Evolutionary conservation across 2,113 vertebrate species (phyloP).

Genomic region (Zeus faber): DNA sequence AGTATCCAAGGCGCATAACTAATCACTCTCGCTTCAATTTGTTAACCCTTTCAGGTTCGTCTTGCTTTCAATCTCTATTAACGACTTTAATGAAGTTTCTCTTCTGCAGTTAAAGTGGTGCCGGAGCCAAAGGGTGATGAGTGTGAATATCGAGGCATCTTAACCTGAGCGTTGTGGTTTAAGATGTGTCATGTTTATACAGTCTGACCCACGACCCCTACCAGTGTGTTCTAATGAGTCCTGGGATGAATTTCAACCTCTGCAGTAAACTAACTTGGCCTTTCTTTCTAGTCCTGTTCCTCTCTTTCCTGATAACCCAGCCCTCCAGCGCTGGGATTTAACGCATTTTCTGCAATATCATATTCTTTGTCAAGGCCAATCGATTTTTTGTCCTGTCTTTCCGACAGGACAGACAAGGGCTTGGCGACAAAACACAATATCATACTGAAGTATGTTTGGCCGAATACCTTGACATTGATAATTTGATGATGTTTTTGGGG

Average conservation of each 20-base stretch:
- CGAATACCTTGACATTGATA: too few relatives aligned
- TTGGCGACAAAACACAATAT: too few relatives aligned
- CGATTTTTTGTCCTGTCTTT: too few relatives aligned
- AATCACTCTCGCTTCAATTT: slow-evolving; percentile 12
- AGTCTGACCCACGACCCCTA: not conserved
- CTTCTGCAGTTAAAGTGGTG: not conserved
- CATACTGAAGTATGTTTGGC: too few relatives aligned
- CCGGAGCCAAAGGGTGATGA: not conserved
- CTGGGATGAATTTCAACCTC: not conserved
- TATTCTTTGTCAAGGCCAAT: too few relatives aligned
- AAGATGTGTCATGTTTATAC: too few relatives aligned
- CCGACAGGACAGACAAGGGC: too few relatives aligned
- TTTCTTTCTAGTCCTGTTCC: slow-evolving; percentile 43
- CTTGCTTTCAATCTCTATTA: not conserved
- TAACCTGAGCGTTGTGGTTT: not conserved
- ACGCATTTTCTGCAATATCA: too few relatives aligned
- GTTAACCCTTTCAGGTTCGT: slow-evolving; percentile 6
- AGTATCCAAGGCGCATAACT: not conserved
- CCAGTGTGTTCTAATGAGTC: not conserved
- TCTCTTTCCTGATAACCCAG: not conserved
- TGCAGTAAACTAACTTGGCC: slow-evolving; percentile 33
- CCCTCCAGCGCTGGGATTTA: not conserved
- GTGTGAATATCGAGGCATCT: not conserved
- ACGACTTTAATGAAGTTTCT: not conserved
- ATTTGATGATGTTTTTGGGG: too few relatives aligned